These are phyloP conservation scores for Bellardia bayeri DNA, from an alignment of 2,888 invertebrate genomes.

Conservation along the genomic window DNA sequence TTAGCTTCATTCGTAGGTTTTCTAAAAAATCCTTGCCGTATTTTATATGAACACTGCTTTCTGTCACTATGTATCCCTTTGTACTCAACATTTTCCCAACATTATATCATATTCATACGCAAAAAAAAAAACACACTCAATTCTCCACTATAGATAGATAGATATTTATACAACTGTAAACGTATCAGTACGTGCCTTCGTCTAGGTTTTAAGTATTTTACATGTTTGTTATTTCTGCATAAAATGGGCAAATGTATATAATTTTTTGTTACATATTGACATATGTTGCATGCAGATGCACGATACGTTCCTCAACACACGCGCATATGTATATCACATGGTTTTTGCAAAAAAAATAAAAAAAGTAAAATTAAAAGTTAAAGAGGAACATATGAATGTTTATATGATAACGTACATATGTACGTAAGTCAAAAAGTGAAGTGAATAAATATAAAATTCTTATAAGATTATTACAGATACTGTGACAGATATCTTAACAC, in stretches of 20 bases:
- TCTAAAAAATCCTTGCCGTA: too few species aligned
- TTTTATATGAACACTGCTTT: too few species aligned
- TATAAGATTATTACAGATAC: background rate
- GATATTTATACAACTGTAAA: background rate
- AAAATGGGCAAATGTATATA: conserved; percentile 44
- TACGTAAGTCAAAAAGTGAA: background rate
- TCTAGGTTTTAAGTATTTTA: conserved; percentile 49
- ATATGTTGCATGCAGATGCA: conserved; percentile 46
- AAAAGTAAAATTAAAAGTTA: background rate
- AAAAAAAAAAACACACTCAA: too few species aligned
- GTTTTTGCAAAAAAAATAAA: background rate
- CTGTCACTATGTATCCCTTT: too few species aligned
- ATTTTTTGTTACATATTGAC: conserved; percentile 55
- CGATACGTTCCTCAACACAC: background rate
- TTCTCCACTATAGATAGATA: background rate
- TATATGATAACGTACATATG: background rate
- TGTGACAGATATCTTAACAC: background rate
- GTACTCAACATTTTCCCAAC: too few species aligned
- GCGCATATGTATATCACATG: background rate
- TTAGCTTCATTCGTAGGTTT: too few species aligned
- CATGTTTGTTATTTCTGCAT: conserved; percentile 35
- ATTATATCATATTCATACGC: too few species aligned
- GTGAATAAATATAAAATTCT: background rate
- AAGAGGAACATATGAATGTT: conserved; percentile 5
- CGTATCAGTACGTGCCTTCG: conserved; percentile 37